Percentiles rank a stretch among this genome's conserved stretches.
phyloP scores from a whole-genome alignment of 2,888 invertebrate genomes.

The Leptura quadrifasciata region DNA sequence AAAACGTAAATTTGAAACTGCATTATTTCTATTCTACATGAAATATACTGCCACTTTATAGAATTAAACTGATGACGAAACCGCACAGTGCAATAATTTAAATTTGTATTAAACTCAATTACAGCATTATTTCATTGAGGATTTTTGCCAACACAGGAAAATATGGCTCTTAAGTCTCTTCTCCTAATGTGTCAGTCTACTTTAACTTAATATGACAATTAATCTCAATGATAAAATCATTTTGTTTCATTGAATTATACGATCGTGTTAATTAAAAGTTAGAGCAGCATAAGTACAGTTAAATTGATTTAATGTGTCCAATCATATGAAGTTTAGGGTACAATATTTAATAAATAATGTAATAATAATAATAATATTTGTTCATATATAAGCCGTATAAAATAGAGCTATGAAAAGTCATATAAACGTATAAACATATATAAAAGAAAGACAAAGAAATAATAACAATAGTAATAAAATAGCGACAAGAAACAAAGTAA shows the following conservation, averaged over 20 bases:
- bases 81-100: background rate
- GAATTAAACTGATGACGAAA: slow-evolving; percentile 19
- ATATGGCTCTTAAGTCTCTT: background rate
- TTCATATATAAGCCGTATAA: no score
- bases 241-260: background rate
- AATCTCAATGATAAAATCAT: background rate
- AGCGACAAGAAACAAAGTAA: no score
- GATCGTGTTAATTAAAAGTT: background rate
- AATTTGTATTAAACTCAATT: slow-evolving; percentile 17
- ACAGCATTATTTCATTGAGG: slow-evolving; percentile 27
- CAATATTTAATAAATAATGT: no score
- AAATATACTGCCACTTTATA: slow-evolving; percentile 9
- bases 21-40: background rate
- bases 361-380: no score
- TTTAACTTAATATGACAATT: background rate
- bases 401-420: no score
- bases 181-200: background rate
- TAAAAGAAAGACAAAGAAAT: no score
- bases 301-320: no score
- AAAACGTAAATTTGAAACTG: background rate
- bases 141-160: background rate
- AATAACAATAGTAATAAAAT: no score
- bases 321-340: no score
- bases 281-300: no score
- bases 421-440: no score